Percentiles rank a stretch among this genome's conserved stretches.
These are phyloP conservation scores for Poecilia picta DNA, from an alignment of 2,797 vertebrate genomes.

Conservation along the genomic window DNA sequence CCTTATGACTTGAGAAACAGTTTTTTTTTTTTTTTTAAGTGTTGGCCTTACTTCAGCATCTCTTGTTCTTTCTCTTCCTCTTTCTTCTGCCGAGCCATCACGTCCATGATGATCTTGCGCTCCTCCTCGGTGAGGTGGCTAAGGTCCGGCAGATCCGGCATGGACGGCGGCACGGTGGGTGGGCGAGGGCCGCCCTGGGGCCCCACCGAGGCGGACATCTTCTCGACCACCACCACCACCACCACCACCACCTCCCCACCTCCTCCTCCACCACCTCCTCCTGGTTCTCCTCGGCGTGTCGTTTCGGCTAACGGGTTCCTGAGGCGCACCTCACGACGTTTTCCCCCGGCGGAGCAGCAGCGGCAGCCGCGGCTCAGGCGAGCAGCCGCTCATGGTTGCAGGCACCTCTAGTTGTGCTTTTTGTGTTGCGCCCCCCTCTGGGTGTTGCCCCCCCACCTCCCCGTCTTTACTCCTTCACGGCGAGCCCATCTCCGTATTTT, in stretches of 20 bases:
- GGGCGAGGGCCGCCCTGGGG: slow-evolving; percentile 93
- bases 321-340: slow-evolving; percentile 84
- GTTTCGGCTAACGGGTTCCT: slow-evolving; percentile 80
- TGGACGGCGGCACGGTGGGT: slow-evolving; percentile 90
- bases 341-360: slow-evolving; percentile 64
- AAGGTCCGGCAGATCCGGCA: slow-evolving; percentile 96
- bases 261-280: slow-evolving; percentile 43
- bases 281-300: slow-evolving; percentile 81
- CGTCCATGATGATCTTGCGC: slow-evolving; percentile 97
- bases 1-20: background rate
- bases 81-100: slow-evolving; percentile 97
- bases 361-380: slow-evolving; percentile 63
- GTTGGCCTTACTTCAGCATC: slow-evolving; percentile 94
- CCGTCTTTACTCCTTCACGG: slow-evolving; percentile 80
- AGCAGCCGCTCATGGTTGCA: slow-evolving; percentile 85
- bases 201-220: slow-evolving; percentile 95
- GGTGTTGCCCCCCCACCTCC: slow-evolving; percentile 58
- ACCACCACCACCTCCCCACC: slow-evolving; percentile 65
- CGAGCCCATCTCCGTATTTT: slow-evolving; percentile 76
- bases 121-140: slow-evolving; percentile 99
- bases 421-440: slow-evolving; percentile 67
- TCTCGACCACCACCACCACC: slow-evolving; percentile 77
- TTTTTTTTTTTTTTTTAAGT: slow-evolving; percentile 18
- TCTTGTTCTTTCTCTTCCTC: slow-evolving; percentile 98
- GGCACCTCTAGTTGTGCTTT: slow-evolving; percentile 80